Base-by-base conservation (phyloP, 2,113 vertebrate genomes). In the Delphinapterus leucas region DNA sequence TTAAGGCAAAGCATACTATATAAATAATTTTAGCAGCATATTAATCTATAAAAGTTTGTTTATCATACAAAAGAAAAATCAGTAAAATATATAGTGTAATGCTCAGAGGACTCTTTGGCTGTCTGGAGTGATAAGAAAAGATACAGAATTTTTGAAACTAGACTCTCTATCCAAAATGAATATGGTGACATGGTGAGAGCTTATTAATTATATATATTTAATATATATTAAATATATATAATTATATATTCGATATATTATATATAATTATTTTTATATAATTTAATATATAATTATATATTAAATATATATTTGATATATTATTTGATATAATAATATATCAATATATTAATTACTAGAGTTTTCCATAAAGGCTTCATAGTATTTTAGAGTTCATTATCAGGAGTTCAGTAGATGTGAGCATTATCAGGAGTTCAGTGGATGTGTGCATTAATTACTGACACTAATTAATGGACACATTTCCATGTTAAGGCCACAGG, bases 11-110 rank as follows among this genome's bases (percentile, higher is more conserved):
- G 3, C 12, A 79, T 61, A 18, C 11, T 58, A 23, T 76, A 90
- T 47, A 92, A 92, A 87, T 90, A 88, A 80, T 90, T 93, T 94
- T 71, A 88, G 17, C 9, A 91, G 41, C 26, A 67, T 67, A 74
- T 61, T 93, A 95, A 88, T 71, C 23, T 83, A 73, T 0, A 60
- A 87, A 73, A 17, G 82, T 95, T 92, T 17, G 77, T 61, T 90
- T 90, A 67, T 53, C 47, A 53, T 73, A 92, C 53, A 70, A 91
- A 80, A 53, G 60, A 92, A 88, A 92, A 89, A 86, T 74, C 60
- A 81, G 63, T 85, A 88, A 73, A 92, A 67, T 90, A 65, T 44
- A 49, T 67, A 25, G 21, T 9, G 10, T 86, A 55, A 89, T 71
- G 13, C 11, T 88, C 13, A 71, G 13, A 90, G 23, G 73, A 60